Conservation (phyloP, 2,888 invertebrate species). For the Dryadula phaetusa region DNA sequence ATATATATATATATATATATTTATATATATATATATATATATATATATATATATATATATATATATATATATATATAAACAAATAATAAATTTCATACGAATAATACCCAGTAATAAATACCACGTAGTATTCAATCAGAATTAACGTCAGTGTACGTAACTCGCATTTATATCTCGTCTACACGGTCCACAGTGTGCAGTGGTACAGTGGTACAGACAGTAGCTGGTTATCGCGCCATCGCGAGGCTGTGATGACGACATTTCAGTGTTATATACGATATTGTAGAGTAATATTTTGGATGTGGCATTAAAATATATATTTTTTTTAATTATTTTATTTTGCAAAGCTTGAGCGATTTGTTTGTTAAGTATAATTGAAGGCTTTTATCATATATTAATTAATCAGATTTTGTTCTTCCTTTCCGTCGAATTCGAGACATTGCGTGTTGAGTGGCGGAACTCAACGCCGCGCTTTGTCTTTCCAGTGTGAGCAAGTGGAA, state of each 20-base stretch:
- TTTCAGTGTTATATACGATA: constrained; percentile 42
- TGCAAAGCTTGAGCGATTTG: too few relatives aligned
- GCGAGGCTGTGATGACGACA: constrained; percentile 54
- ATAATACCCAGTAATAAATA: background rate
- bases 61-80: background rate
- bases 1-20: too few relatives aligned
- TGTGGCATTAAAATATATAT: constrained; percentile 29
- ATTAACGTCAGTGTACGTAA: constrained; percentile 34
- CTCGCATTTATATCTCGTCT: constrained; percentile 37
- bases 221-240: constrained; percentile 60
- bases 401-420: too few relatives aligned
- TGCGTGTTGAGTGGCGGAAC: too few relatives aligned
- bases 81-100: background rate
- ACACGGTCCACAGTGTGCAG: constrained; percentile 3
- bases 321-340: background rate
- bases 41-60: too few relatives aligned
- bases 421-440: too few relatives aligned
- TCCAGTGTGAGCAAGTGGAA: too few relatives aligned
- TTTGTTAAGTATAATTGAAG: too few relatives aligned
- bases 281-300: constrained; percentile 26
- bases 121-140: constrained; percentile 6
- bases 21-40: too few relatives aligned
- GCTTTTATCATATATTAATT: too few relatives aligned
- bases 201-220: constrained; percentile 55
- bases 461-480: too few relatives aligned